phyloP scores from a whole-genome alignment of 2,113 vertebrate genomes.

The Ardeotis arabs region DNA sequence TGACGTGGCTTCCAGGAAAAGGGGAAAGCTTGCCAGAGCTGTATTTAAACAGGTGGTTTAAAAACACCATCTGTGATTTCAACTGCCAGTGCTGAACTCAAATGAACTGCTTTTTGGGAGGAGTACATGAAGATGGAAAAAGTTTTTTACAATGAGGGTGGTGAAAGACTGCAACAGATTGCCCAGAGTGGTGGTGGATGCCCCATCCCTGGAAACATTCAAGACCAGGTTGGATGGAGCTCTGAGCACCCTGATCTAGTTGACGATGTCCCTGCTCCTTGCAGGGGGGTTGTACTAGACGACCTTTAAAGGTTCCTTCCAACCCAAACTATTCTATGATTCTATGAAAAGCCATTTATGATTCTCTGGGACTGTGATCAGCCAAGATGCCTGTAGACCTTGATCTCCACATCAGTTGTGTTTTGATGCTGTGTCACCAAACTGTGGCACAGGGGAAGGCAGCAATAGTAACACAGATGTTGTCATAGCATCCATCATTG shows the following conservation, averaged over 20 bases:
- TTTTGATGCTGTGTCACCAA: not conserved
- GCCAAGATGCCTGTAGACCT: not conserved
- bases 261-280: too few relatives aligned
- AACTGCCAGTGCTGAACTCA: not conserved
- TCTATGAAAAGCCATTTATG: not conserved
- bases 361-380: not conserved
- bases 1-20: not conserved
- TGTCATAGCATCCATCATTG: not conserved
- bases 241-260: too few relatives aligned
- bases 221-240: too few relatives aligned
- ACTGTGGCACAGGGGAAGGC: not conserved
- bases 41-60: constrained; percentile 30
- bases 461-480: not conserved
- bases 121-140: not conserved
- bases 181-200: too few relatives aligned
- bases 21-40: not conserved
- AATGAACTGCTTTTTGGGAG: not conserved
- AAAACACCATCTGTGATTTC: constrained; percentile 49
- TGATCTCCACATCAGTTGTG: not conserved
- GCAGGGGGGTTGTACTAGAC: too few relatives aligned
- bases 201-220: too few relatives aligned
- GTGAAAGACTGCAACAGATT: too few relatives aligned
- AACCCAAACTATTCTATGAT: too few relatives aligned
- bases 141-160: too few relatives aligned
- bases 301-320: too few relatives aligned